Evolutionary conservation across 2,888 invertebrate genomes (phyloP), one percentile per base, ranked within the genome.

Genomic region (Hermaeophaga mercurialis): DNA sequence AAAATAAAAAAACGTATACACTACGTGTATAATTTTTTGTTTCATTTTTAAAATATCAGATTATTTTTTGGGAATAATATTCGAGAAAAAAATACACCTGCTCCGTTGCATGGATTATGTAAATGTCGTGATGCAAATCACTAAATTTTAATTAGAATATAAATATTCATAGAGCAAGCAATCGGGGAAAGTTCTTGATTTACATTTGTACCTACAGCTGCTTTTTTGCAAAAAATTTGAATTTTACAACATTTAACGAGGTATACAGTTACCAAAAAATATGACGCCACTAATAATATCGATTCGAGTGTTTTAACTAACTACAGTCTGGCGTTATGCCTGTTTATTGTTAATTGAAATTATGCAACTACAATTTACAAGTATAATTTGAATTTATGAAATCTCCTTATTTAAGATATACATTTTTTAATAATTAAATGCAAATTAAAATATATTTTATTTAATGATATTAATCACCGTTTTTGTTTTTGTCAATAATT

Each of bases 161-260:
- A 38, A 38, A 38, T 38, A 38, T 38, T 38, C 38, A 38, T 38
- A 38, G 38, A n/a, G 17, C 17, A 9, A 18, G 38, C 17, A 38
- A 38, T 38, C 17, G 15, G 14, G 4, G 38, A 18, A 38, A 38
- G 38, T 31, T 31, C 31, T 31, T 31, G 31, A 38, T 38, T 38
- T 38, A 14, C 38, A 38, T 38, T 38, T 38, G 38, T 38, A 8
- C 19, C 38, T 38, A 38, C 38, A 38, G 38, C 38, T 38, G 38
- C 38, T 38, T 38, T 38, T 38, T 34, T 11, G 7, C 8, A 15
- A 11, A 22, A 5, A 22, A 22, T 22, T 22, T 22, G 22, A 22
- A 22, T 22, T 3, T 22, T 22, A 22, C 22, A 22, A n/a, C n/a
- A n/a, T 22, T 34, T 34, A 14, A 14, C 15, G 34, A 11, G 14